Percentiles rank a stretch among this genome's conserved stretches.
Evolutionary conservation across 2,113 vertebrate genomes (phyloP).

Genomic region (Rhizomys pruinosus): DNA sequence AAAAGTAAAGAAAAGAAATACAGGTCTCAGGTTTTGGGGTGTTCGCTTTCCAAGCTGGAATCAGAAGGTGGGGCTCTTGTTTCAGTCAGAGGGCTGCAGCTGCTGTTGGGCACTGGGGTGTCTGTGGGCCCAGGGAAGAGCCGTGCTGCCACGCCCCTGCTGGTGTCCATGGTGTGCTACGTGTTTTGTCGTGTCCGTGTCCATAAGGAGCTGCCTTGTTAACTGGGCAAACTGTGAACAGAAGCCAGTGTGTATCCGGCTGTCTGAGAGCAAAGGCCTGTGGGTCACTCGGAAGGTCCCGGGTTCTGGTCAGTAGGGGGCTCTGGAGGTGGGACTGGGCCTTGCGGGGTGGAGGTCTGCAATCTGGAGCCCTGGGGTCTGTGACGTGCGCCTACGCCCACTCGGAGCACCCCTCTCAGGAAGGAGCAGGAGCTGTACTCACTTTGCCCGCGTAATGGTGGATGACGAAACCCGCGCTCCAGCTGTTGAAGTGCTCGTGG

Average conservation of each 20-base stretch:
- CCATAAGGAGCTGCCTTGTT: not conserved
- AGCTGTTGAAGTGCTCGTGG: constrained; percentile 98
- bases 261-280: not conserved
- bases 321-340: not conserved
- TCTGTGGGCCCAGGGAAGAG: not conserved
- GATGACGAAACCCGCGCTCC: constrained; percentile 94
- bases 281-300: not conserved
- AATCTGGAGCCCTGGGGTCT: not conserved
- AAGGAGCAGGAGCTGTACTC: not conserved
- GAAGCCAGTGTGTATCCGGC: not conserved
- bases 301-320: not conserved
- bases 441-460: constrained; percentile 99
- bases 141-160: not conserved
- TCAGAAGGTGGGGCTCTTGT: not conserved
- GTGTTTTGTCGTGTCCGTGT: not conserved
- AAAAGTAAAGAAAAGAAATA: no score
- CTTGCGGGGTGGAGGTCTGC: not conserved
- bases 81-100: not conserved
- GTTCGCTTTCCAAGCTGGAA: not conserved
- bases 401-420: not conserved
- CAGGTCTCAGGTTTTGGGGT: rapidly evolving
- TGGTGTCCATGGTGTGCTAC: not conserved
- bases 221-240: not conserved
- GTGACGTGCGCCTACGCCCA: not conserved
- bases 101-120: not conserved